Evolutionary conservation across 2,888 invertebrate species (phyloP).

Genomic region (Archaeoteleia sp.): DNA sequence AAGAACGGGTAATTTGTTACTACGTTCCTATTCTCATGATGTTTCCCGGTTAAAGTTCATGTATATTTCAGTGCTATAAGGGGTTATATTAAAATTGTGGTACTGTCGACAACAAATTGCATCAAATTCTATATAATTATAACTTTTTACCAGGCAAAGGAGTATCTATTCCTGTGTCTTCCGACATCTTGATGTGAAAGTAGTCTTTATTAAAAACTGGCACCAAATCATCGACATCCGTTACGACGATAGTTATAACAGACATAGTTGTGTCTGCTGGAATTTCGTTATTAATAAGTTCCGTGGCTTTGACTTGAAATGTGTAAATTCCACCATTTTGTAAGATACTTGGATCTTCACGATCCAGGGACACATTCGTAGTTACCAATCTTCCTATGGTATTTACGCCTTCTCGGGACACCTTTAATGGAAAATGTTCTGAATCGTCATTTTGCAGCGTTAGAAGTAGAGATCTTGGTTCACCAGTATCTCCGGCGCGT

Average conservation of each 20-base stretch:
- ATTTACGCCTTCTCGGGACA: conserved; percentile 77
- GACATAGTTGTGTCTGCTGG: conserved; percentile 82
- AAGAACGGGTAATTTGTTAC: too few relatives aligned
- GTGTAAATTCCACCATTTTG: conserved; percentile 87
- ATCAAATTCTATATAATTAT: conserved; percentile 1
- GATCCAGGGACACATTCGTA: conserved; percentile 81
- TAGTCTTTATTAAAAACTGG: conserved; percentile 82
- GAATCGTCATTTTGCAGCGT: conserved; percentile 82
- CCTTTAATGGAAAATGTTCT: conserved; percentile 80
- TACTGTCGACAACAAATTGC: too few relatives aligned
- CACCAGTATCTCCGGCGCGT: conserved; percentile 88
- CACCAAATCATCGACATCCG: conserved; percentile 85
- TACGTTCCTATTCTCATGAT: too few relatives aligned
- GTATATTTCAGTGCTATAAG: too few relatives aligned
- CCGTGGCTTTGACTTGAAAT: conserved; percentile 84
- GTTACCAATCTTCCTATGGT: conserved; percentile 79
- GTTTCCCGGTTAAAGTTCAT: too few relatives aligned
- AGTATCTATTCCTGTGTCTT: conserved; percentile 83
- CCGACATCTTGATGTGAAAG: conserved; percentile 84
- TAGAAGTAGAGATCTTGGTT: conserved; percentile 81
- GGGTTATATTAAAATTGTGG: too few relatives aligned
- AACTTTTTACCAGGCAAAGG: conserved; percentile 77
- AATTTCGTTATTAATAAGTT: conserved; percentile 82
- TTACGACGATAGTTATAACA: conserved; percentile 85
- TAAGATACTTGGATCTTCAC: conserved; percentile 84